Percentiles rank a stretch among this genome's conserved stretches.
Conservation (phyloP, 2,888 invertebrate genomes). For the Phyllotreta striolata region DNA sequence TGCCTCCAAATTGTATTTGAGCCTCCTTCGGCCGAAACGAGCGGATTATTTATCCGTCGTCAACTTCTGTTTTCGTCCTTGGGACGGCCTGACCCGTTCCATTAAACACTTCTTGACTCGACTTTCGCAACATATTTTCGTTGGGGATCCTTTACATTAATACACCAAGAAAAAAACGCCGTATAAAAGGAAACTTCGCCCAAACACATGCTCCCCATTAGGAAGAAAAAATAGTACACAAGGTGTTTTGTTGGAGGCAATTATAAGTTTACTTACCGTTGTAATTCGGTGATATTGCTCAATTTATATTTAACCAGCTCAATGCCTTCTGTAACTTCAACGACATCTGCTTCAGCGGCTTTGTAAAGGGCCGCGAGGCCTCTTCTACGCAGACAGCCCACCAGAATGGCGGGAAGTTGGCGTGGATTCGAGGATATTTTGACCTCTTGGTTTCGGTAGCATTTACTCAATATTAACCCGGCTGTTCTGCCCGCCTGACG, state of each 20-base stretch:
- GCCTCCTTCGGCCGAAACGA: constrained; percentile 2
- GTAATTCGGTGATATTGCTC: constrained; percentile 58
- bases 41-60: constrained; percentile 17
- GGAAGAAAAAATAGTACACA: too few relatives aligned
- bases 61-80: constrained; percentile 16
- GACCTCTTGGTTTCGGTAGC: constrained; percentile 39
- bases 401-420: constrained; percentile 39
- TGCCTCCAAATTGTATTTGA: constrained; percentile 15
- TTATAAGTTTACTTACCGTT: too few relatives aligned
- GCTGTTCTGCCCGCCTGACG: constrained; percentile 45
- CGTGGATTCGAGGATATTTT: constrained; percentile 31
- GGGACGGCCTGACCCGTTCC: not conserved
- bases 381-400: constrained; percentile 64
- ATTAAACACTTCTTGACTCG: constrained; percentile 10
- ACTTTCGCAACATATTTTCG: constrained; percentile 6
- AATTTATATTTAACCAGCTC: constrained; percentile 64
- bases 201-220: too few relatives aligned
- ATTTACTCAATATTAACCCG: constrained; percentile 47
- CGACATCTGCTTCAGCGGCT: constrained; percentile 67
- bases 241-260: too few relatives aligned
- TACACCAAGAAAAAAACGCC: not conserved
- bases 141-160: not conserved
- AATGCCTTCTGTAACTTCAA: constrained; percentile 70
- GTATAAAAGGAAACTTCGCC: too few relatives aligned
- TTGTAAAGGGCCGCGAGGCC: constrained; percentile 69